A percentile compares a stretch with the other conserved stretches of the same genome.
Evolutionary conservation across 2,888 invertebrate species (phyloP).

Genomic region (Brenthis ino): DNA sequence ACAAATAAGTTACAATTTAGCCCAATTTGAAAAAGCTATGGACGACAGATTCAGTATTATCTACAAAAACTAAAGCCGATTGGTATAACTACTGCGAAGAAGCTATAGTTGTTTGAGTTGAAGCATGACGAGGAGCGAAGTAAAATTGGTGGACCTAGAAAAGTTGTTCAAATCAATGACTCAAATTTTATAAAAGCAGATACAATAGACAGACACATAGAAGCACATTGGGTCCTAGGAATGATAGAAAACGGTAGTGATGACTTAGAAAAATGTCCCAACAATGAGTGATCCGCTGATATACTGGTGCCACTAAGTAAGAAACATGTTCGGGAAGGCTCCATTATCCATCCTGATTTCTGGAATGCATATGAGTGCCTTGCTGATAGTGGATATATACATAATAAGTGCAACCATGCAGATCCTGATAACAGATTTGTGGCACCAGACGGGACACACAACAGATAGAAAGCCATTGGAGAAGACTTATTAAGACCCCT

Average conservation of each 20-base stretch:
- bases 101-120: slow-evolving; percentile 29
- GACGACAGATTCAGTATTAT: neutral
- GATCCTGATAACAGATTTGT: too few species aligned
- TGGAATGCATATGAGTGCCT: slow-evolving; percentile 33
- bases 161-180: slow-evolving; percentile 43
- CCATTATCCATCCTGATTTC: slow-evolving; percentile 40
- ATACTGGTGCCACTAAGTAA: slow-evolving; percentile 42
- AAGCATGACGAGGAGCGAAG: slow-evolving; percentile 20
- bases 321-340: slow-evolving; percentile 42
- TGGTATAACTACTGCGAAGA: slow-evolving; percentile 40
- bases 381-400: neutral
- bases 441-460: too few species aligned
- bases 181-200: slow-evolving; percentile 41
- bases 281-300: slow-evolving; percentile 40
- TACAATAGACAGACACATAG: slow-evolving; percentile 20
- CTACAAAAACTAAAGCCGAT: neutral
- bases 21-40: neutral
- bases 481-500: too few species aligned
- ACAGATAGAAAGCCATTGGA: too few species aligned
- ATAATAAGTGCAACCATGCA: neutral
- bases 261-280: slow-evolving; percentile 47
- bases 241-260: slow-evolving; percentile 43
- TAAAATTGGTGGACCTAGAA: slow-evolving; percentile 39
- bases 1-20: neutral
- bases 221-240: slow-evolving; percentile 42